These are phyloP conservation scores for Tylochromis polylepis DNA, from an alignment of 2,113 vertebrate genomes.

Conservation along the genomic window DNA sequence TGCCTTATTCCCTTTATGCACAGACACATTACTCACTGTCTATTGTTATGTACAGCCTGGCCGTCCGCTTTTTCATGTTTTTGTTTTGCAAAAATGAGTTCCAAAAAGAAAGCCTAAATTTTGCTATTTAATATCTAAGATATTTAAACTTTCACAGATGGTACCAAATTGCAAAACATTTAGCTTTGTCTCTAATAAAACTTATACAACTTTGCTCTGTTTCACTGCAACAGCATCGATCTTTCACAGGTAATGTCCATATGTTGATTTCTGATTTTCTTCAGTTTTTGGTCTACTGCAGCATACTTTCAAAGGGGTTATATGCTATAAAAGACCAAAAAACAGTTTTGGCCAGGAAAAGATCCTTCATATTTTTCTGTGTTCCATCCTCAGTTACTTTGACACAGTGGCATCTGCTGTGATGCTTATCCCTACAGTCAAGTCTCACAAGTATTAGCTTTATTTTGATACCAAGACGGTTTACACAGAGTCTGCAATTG, in stretches of 20 bases:
- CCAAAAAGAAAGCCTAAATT: neutral
- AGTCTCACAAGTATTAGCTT: neutral
- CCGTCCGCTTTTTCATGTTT: no score
- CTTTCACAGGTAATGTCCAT: neutral
- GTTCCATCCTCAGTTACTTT: neutral
- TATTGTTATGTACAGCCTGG: neutral
- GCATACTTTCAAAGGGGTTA: neutral
- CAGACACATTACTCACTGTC: neutral
- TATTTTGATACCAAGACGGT: neutral
- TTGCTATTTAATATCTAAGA: neutral
- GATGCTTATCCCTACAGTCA: neutral
- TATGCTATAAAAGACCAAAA: neutral
- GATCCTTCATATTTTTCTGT: neutral
- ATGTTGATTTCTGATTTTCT: neutral
- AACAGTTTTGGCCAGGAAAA: neutral
- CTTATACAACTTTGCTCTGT: neutral
- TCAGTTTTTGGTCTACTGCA: neutral
- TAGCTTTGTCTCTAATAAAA: neutral
- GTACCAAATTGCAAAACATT: neutral
- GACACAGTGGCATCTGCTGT: neutral
- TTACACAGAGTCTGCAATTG: neutral
- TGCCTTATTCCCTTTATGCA: neutral
- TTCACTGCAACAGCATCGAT: neutral
- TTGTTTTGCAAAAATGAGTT: no score
- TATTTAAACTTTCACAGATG: neutral